Base-by-base conservation (phyloP, 2,797 vertebrate genomes). In the Linurgus olivaceus region DNA sequence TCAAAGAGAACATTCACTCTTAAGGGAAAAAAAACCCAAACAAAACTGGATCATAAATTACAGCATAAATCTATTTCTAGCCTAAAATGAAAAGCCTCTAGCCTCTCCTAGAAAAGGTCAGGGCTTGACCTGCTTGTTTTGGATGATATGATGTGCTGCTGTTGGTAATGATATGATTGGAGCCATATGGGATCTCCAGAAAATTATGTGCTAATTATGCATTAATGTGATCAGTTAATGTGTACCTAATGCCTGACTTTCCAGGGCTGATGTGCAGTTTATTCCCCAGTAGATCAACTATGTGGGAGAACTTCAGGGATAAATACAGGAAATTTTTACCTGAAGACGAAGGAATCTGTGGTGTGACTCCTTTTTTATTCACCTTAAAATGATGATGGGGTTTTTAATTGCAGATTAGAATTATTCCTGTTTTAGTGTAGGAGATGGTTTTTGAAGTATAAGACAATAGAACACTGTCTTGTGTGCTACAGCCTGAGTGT, bases 171-270 rank as follows among this genome's bases (percentile, higher is more conserved):
- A 45, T 73, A 72, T 66, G 76, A 90, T 23, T 86, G 13, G 48
- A 88, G 48, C 62, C 93, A 73, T 86, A 90, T 88, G 86, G 90
- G 70, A 84, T 78, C 71, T 90, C 70, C 71, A 96, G 78, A 81
- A 95, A 91, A 96, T 96, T 42, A 75, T 67, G 70, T 90, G 73
- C 73, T 94, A 93, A 95, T 94, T 93, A 79, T 33, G 47, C 2
- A 0, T 73, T 90, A 80, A 94, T 91, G 58, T 37, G 66, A 96
- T 91, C 66, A 55, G 82, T 80, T 94, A 68, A 19, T 68, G 75
- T 59, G 61, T 86, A 86, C 67, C 61, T 90, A 63, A 91, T 11
- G 61, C 67, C 57, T 71, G 65, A 42, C 50, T 77, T 52, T 94
- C 18, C 74, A 77, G 65, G 75, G 75, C 61, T 93, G 62, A 71